These are phyloP conservation scores for Taenioides sp. DNA, from an alignment of 2,797 vertebrate species.

Conservation along the genomic window DNA sequence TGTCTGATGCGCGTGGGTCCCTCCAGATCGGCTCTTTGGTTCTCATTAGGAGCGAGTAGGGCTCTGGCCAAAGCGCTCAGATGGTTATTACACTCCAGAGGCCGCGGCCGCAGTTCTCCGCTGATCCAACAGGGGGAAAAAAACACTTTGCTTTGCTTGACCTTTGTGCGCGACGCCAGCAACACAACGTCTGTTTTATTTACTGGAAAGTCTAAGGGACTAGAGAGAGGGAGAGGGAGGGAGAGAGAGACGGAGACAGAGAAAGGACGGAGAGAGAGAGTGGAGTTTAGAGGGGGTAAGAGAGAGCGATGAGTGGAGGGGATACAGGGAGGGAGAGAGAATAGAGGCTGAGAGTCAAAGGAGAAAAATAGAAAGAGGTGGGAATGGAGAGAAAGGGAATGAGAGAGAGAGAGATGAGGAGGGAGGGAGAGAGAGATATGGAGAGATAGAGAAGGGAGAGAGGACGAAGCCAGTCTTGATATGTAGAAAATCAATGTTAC, in stretches of 20 bases:
- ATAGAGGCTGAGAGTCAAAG: too few relatives aligned
- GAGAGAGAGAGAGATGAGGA: too few relatives aligned
- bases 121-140: constrained; percentile 40
- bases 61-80: constrained; percentile 70
- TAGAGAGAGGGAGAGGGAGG: neutral
- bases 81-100: constrained; percentile 76
- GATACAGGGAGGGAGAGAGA: too few relatives aligned
- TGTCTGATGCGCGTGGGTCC: constrained; percentile 70
- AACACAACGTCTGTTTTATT: constrained; percentile 52
- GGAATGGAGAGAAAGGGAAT: too few relatives aligned
- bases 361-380: too few relatives aligned
- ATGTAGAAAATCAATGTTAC: constrained; percentile 4
- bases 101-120: constrained; percentile 64
- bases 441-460: constrained; percentile 35
- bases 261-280: too few relatives aligned
- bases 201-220: constrained; percentile 46
- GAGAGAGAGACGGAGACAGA: too few relatives aligned
- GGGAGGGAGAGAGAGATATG: neutral
- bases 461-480: constrained; percentile 1
- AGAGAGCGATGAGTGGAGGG: too few relatives aligned
- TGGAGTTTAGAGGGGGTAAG: neutral
- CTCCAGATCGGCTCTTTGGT: constrained; percentile 75
- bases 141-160: constrained; percentile 60
- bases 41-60: constrained; percentile 74
- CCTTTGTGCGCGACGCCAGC: constrained; percentile 59